Evolutionary conservation across 2,797 vertebrate species (phyloP), one percentile per base, ranked within the genome.

Genomic region (Staurois parvus): DNA sequence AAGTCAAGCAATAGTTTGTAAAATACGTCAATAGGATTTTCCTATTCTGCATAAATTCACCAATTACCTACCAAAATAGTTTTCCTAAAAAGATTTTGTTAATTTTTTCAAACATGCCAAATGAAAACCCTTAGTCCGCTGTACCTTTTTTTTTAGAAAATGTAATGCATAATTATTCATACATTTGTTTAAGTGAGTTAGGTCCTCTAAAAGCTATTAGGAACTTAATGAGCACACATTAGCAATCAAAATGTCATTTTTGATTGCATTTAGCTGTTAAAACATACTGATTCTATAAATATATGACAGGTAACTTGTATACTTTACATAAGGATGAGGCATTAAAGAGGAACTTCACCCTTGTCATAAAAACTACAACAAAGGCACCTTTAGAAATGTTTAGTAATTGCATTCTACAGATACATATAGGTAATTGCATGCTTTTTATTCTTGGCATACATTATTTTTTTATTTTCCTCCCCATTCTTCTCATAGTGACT

Each of bases 191-290:
- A 62, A 75, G 72, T 75, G 21, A 76, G 15, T 32, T 56, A 32
- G 12, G 45, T 76, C 52, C 73, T 76, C 73, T 76, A 76, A 76
- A 76, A 76, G 73, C 73, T 56, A 52, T 30, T 24, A 75, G 42
- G 37, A 21, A 21, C 42, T 74, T 29, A 74, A 74, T 52, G 26
- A 29, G 72, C 19, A 24, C 59, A 28, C 29, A 76, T 56, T 76
- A 59, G 45, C 29, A 59, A 45, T 26, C 42, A 74, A 74, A 73
- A 76, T 76, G 45, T 59, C 73, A 56, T 5, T 76, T 59, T 56
- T 76, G 72, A 73, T 28, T 73, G 73, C 40, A 59, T 3, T 21
- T 56, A 75, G 9, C 45, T 21, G 48, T 56, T 24, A 56, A 56
- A 21, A 24, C 48, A 76, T 56, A 32, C 45, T 52, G 48, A 52